Percentiles rank a stretch among this genome's conserved stretches.
These are phyloP conservation scores for Centruroides vittatus DNA, from an alignment of 1,140 invertebrate genomes.

Conservation along the genomic window DNA sequence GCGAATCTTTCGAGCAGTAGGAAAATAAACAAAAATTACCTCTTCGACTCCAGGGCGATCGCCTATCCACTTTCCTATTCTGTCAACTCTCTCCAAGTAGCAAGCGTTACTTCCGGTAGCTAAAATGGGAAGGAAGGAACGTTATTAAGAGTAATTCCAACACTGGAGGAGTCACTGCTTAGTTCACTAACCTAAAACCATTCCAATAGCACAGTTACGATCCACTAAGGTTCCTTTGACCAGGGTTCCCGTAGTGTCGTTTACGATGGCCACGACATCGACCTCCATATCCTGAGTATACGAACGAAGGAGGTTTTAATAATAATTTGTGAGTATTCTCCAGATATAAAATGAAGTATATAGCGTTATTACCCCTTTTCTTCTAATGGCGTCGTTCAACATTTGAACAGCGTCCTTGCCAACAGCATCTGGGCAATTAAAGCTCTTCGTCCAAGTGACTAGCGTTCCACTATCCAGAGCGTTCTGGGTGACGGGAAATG, in stretches of 20 bases:
- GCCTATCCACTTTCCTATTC: slow-evolving; percentile 44
- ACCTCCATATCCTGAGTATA: slow-evolving; percentile 46
- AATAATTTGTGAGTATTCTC: too few relatives aligned
- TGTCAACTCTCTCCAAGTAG: slow-evolving; percentile 54
- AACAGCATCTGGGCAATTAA: slow-evolving; percentile 55
- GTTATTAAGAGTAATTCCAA: too few relatives aligned
- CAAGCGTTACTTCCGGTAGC: slow-evolving; percentile 68
- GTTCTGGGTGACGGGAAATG: slow-evolving; percentile 60
- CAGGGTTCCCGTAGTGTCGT: slow-evolving; percentile 58
- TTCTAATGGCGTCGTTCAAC: slow-evolving; percentile 48
- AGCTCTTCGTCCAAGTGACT: slow-evolving; percentile 66
- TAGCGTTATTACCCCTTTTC: slow-evolving; percentile 26
- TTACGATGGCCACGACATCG: slow-evolving; percentile 55
- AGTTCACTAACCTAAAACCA: slow-evolving; percentile 38
- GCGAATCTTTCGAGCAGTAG: not conserved
- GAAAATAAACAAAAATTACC: too few relatives aligned
- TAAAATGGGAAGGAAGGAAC: too few relatives aligned
- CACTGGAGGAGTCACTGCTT: too few relatives aligned
- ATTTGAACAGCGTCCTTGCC: slow-evolving; percentile 52
- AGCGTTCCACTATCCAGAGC: slow-evolving; percentile 49
- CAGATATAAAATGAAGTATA: too few relatives aligned
- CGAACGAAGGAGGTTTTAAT: too few relatives aligned
- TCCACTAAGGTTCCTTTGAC: slow-evolving; percentile 44
- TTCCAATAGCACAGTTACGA: slow-evolving; percentile 36
- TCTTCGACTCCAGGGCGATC: slow-evolving; percentile 36